Conservation (phyloP, 2,797 vertebrate species). For the Cyclura pinguis region DNA sequence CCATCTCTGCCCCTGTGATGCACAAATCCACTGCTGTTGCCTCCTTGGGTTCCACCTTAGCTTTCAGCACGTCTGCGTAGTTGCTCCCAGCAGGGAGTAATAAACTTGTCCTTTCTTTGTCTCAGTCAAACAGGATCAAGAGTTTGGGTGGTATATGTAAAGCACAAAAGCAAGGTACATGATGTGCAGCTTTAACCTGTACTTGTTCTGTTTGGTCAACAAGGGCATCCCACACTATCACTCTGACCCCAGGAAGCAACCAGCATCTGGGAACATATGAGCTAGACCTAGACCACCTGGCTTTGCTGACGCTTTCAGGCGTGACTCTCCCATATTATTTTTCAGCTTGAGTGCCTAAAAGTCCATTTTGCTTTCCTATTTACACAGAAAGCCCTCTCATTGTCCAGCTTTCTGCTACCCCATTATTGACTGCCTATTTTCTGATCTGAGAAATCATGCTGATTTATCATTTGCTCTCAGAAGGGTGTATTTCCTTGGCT, state of each 20-base stretch:
- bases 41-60: neutral
- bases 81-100: neutral
- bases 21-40: neutral
- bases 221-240: neutral
- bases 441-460: neutral
- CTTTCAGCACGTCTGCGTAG: too few species aligned
- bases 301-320: neutral
- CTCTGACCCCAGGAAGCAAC: neutral
- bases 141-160: neutral
- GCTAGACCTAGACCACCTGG: neutral
- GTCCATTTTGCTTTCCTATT: constrained; percentile 2
- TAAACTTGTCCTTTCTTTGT: neutral
- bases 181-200: neutral
- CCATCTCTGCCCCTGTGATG: neutral
- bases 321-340: neutral
- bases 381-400: neutral
- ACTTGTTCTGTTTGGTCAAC: neutral
- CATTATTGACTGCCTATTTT: constrained; percentile 11
- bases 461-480: constrained; percentile 37
- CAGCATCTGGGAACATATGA: neutral
- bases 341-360: neutral
- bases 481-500: constrained; percentile 18
- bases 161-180: neutral
- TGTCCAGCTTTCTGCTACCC: neutral
- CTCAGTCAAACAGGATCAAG: neutral